A percentile compares a stretch with the other conserved stretches of the same genome.
phyloP scores from a whole-genome alignment of 2,797 vertebrate species.

The Cichlasoma orientale region DNA sequence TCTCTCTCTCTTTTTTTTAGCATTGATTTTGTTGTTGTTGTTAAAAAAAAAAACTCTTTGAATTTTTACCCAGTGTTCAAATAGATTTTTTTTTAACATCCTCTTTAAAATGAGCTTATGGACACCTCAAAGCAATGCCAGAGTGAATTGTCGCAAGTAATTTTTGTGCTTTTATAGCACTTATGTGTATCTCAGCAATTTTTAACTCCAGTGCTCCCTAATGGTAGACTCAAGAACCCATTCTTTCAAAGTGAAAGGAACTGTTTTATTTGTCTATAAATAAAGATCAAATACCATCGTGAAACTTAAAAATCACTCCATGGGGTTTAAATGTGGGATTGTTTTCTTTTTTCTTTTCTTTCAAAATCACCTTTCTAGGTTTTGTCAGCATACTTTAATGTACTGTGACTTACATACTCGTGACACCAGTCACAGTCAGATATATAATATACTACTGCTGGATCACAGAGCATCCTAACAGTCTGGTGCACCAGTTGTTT shows the following conservation, averaged over 20 bases:
- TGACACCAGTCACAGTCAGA: background rate
- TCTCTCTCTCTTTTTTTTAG: background rate
- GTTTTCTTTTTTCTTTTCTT: background rate
- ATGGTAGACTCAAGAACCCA: background rate
- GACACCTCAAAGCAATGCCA: constrained; percentile 12
- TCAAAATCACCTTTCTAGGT: background rate
- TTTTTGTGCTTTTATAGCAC: background rate
- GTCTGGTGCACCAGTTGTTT: constrained; percentile 41
- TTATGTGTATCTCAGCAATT: background rate
- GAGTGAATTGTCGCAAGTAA: background rate
- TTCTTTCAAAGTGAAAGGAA: background rate
- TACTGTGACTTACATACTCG: background rate
- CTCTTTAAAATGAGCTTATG: background rate
- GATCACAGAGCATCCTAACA: constrained; percentile 18
- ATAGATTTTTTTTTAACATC: constrained; percentile 4
- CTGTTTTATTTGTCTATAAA: background rate
- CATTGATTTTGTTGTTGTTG: background rate
- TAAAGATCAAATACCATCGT: background rate
- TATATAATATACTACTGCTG: constrained; percentile 9
- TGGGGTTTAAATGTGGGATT: background rate
- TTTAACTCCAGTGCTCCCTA: background rate
- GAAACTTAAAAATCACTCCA: background rate
- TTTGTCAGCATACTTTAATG: background rate
- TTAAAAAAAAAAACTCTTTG: background rate
- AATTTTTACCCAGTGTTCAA: background rate